Evolutionary conservation across 2,797 vertebrate genomes (phyloP).

Genomic region (Malacoraja senta): DNA sequence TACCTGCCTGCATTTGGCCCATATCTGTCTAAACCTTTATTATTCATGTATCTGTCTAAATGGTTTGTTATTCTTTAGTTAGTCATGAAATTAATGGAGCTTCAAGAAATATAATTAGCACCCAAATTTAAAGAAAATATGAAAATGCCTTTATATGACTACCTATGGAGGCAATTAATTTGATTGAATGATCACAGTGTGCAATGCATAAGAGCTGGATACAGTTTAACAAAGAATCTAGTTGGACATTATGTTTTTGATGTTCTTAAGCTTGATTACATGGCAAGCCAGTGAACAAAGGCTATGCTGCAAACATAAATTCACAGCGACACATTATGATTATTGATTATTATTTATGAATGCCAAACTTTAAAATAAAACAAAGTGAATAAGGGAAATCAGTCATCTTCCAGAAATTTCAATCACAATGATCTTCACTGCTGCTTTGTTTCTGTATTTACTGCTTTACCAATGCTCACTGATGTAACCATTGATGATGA

Average conservation of each 20-base stretch:
- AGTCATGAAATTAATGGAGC: neutral
- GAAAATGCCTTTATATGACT: neutral
- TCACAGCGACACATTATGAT: neutral
- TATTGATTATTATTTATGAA: neutral
- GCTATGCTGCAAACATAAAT: neutral
- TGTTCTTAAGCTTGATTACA: neutral
- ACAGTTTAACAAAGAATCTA: neutral
- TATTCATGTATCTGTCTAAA: too few relatives aligned
- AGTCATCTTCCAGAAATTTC: neutral
- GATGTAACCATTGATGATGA: neutral
- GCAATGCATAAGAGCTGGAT: neutral
- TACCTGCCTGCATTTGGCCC: too few relatives aligned
- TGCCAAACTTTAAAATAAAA: neutral
- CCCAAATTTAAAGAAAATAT: neutral
- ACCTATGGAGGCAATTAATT: neutral
- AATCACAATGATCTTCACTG: neutral
- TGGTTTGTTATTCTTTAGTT: neutral
- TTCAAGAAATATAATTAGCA: neutral
- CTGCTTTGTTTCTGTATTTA: neutral
- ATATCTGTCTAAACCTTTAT: too few relatives aligned
- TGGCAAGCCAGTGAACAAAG: neutral
- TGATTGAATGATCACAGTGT: neutral
- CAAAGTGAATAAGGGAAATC: neutral
- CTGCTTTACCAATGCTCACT: neutral
- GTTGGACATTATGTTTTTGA: neutral